Evolutionary conservation across 2,888 invertebrate species (phyloP).

Genomic region (Andrena chrysosceles): DNA sequence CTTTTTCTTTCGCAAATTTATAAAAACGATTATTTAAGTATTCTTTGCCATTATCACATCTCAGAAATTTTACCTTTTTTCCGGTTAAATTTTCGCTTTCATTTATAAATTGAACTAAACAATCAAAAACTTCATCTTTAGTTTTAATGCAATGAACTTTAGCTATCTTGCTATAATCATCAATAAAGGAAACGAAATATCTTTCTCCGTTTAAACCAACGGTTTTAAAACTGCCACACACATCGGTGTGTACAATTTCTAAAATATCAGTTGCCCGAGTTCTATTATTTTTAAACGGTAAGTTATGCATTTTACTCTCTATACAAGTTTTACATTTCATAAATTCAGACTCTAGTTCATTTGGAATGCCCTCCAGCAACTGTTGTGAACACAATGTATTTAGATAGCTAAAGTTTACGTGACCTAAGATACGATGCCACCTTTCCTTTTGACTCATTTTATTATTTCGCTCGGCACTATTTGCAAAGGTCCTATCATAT

Average conservation of each 20-base stretch:
- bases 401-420: conserved; percentile 66
- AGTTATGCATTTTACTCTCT: too few relatives aligned
- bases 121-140: conserved; percentile 20
- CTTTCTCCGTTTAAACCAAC: conserved; percentile 3
- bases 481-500: background rate
- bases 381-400: conserved; percentile 32
- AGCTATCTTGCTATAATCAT: conserved; percentile 25
- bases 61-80: conserved; percentile 2
- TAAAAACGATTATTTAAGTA: conserved; percentile 15
- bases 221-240: background rate
- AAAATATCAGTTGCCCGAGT: conserved; percentile 30
- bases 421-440: conserved; percentile 60
- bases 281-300: conserved; percentile 56
- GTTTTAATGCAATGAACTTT: background rate
- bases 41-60: conserved; percentile 30
- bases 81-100: background rate
- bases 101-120: conserved; percentile 9
- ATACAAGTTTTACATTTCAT: too few relatives aligned
- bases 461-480: background rate
- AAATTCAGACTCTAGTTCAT: conserved; percentile 17
- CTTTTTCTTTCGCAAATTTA: background rate
- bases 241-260: conserved; percentile 12
- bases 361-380: conserved; percentile 40
- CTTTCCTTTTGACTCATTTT: conserved; percentile 56
- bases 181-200: conserved; percentile 23